These are phyloP conservation scores for Argyresthia goedartella DNA, from an alignment of 2,888 invertebrate species.

Conservation along the genomic window DNA sequence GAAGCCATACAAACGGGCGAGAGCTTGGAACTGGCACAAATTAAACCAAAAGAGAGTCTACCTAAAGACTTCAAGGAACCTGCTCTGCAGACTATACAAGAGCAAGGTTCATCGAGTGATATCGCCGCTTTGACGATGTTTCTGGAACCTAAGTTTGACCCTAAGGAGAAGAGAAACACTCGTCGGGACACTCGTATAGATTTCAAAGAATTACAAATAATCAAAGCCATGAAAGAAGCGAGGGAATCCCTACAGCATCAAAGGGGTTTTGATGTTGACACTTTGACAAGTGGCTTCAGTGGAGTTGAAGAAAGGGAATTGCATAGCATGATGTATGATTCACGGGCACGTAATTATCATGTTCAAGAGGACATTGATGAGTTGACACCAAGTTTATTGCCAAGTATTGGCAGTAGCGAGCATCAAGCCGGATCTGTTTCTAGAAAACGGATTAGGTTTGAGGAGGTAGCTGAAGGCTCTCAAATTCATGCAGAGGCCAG, in stretches of 20 bases:
- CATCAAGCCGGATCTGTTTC: neutral
- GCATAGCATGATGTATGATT: neutral
- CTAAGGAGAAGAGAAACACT: too few relatives aligned
- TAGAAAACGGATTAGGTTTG: conserved; percentile 37
- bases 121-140: neutral
- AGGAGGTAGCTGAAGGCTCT: conserved; percentile 22
- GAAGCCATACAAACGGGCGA: conserved; percentile 41
- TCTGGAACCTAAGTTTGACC: neutral
- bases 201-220: neutral
- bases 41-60: neutral
- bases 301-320: neutral
- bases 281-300: neutral
- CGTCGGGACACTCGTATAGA: neutral
- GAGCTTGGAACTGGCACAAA: conserved; percentile 31
- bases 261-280: neutral
- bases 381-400: neutral
- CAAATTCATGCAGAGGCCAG: too few relatives aligned
- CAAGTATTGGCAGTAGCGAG: neutral
- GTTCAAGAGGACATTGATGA: neutral
- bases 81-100: neutral
- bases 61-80: neutral
- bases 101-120: neutral
- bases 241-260: neutral
- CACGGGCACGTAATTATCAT: neutral
- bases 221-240: neutral